Evolutionary conservation across 2,113 vertebrate genomes (phyloP).

Genomic region (Mormyrus lacerda): DNA sequence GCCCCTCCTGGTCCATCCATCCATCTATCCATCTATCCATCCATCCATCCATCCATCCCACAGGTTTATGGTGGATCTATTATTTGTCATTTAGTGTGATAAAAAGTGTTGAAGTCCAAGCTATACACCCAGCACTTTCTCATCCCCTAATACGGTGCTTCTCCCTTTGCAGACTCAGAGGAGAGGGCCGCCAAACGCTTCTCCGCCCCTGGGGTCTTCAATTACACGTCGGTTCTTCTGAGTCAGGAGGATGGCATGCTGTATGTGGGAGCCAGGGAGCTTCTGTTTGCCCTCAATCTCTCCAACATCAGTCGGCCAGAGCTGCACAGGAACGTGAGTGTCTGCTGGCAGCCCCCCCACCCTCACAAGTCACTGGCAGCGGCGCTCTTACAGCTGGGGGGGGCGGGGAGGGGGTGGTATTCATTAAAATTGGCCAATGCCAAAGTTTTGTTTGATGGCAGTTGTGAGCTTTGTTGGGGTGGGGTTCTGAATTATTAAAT

Average conservation of each 20-base stretch:
- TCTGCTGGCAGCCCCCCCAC: not conserved
- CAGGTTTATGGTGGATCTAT: not conserved
- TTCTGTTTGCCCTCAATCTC: conserved; percentile 72
- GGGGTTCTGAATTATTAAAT: not conserved
- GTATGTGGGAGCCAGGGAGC: conserved; percentile 78
- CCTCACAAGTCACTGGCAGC: not conserved
- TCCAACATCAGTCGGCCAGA: conserved; percentile 53
- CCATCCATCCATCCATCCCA: no score
- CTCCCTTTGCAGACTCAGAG: conserved; percentile 49
- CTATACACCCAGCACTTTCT: not conserved
- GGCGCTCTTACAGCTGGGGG: no score
- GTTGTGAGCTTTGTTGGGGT: not conserved
- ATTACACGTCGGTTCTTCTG: conserved; percentile 80
- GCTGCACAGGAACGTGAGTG: conserved; percentile 67
- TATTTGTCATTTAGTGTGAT: not conserved
- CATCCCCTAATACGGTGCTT: not conserved
- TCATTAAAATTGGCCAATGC: not conserved
- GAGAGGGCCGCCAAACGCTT: conserved; percentile 67
- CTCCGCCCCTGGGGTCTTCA: conserved; percentile 56
- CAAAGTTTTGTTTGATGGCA: not conserved
- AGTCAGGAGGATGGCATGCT: conserved; percentile 67
- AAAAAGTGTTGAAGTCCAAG: not conserved
- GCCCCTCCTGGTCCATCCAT: no score
- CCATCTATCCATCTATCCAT: no score
- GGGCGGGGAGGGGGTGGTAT: not conserved